Conservation (phyloP, 2,797 vertebrate species). For the Poeciliopsis paucimaculata region DNA sequence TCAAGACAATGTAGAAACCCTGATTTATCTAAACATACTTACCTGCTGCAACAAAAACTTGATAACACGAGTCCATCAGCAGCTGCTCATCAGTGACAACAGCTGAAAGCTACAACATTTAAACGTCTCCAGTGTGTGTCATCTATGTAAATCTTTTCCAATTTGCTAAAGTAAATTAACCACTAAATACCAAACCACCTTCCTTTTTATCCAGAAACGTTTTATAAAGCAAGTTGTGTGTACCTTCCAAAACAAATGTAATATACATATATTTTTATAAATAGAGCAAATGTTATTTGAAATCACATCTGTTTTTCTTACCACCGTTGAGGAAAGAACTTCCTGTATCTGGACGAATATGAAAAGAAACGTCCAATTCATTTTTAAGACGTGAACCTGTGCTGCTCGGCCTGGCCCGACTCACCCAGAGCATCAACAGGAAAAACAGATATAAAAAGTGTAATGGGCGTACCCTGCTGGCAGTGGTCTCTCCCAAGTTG, state of each 20-base stretch:
- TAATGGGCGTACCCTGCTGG: slow-evolving; percentile 88
- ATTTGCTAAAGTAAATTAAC: background rate
- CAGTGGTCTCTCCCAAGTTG: slow-evolving; percentile 97
- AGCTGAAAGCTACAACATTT: background rate
- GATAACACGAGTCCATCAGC: background rate
- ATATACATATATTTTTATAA: background rate
- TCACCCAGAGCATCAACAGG: background rate
- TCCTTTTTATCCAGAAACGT: background rate
- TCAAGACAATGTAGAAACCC: background rate
- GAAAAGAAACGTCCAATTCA: background rate
- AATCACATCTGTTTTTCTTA: background rate
- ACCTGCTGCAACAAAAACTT: background rate
- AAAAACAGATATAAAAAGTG: slow-evolving; percentile 7
- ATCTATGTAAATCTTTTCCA: background rate
- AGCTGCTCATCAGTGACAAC: background rate
- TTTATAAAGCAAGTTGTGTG: background rate
- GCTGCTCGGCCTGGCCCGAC: background rate
- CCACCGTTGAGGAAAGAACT: background rate
- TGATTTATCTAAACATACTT: background rate
- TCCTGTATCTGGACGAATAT: background rate
- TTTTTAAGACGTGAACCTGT: background rate
- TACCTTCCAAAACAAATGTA: background rate
- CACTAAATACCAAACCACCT: background rate
- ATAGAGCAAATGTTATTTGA: background rate
- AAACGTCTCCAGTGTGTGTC: background rate